A percentile compares a stretch with the other conserved stretches of the same genome.
Evolutionary conservation across 2,113 vertebrate genomes (phyloP).

Genomic region (Alosa alosa): DNA sequence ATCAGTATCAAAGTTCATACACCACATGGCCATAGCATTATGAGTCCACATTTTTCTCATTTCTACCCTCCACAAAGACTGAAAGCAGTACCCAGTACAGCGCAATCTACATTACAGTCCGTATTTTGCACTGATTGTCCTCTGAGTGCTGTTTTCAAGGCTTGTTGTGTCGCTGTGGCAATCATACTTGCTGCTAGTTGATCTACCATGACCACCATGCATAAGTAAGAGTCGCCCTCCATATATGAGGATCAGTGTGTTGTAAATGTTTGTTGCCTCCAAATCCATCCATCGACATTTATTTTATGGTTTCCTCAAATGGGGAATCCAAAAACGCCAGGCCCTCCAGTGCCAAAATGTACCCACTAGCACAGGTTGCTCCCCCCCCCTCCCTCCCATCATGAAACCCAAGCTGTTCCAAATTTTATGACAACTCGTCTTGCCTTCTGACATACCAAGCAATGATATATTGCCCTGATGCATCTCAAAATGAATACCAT

Average conservation of each 20-base stretch:
- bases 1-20: no score
- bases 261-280: constrained; percentile 8
- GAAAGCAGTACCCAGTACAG: not conserved
- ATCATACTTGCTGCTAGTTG: not conserved
- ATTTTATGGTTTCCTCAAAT: constrained; percentile 8
- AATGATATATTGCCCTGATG: not conserved
- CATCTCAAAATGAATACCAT: not conserved
- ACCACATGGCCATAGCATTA: no score
- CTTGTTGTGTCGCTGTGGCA: not conserved
- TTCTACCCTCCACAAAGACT: not conserved
- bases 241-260: not conserved
- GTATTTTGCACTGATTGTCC: not conserved
- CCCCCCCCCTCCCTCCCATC: not conserved
- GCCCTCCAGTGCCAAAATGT: not conserved
- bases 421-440: not conserved
- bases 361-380: not conserved
- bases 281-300: not conserved
- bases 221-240: not conserved
- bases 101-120: not conserved
- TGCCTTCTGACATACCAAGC: constrained; percentile 8
- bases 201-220: not conserved
- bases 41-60: no score
- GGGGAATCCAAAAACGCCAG: not conserved
- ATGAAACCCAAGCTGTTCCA: not conserved
- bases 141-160: not conserved